phyloP scores from a whole-genome alignment of 2,888 invertebrate species.

The Amaurobius ferox region DNA sequence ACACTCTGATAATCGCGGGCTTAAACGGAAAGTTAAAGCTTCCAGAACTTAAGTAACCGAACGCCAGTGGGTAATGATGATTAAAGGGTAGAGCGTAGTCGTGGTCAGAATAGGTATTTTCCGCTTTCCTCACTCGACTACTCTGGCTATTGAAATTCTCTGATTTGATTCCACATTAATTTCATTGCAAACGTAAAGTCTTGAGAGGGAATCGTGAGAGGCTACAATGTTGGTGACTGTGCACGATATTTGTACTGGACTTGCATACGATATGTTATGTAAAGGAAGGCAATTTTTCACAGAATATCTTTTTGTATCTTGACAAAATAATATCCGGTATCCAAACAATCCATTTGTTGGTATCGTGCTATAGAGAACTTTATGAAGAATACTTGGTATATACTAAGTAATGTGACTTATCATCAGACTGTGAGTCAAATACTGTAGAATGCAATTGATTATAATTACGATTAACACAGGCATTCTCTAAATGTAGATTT shows the following conservation, averaged over 20 bases:
- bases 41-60: constrained; percentile 25
- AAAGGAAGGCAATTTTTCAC: constrained; percentile 11
- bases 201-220: background rate
- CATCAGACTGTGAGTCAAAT: no score
- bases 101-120: constrained; percentile 42
- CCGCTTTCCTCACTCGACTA: constrained; percentile 2
- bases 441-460: no score
- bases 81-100: constrained; percentile 31
- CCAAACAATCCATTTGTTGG: constrained; percentile 1
- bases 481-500: no score
- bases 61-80: constrained; percentile 39
- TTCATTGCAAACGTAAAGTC: constrained; percentile 12
- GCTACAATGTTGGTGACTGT: background rate
- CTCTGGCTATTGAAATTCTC: constrained; percentile 9
- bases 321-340: constrained; percentile 12
- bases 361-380: background rate
- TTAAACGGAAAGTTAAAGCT: constrained; percentile 32
- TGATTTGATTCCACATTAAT: constrained; percentile 16
- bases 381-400: background rate
- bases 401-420: no score
- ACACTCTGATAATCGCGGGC: constrained; percentile 26
- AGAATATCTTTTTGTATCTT: background rate
- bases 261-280: constrained; percentile 12
- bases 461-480: no score
- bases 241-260: constrained; percentile 14